Evolutionary conservation across 2,797 vertebrate genomes (phyloP).

Genomic region (Pelochelys cantorii): DNA sequence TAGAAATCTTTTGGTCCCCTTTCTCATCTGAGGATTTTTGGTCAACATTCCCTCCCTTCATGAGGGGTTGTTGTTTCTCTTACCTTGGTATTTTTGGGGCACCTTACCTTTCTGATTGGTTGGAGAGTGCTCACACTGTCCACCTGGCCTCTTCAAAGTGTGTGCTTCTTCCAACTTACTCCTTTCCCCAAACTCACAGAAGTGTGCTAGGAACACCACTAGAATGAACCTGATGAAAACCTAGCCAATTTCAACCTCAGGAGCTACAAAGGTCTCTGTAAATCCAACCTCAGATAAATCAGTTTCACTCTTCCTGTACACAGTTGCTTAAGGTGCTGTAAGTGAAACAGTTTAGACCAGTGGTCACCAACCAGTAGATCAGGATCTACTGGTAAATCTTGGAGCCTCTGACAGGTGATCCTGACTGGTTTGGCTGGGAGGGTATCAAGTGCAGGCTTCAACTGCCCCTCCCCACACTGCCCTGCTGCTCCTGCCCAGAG

Average conservation of each 20-base stretch:
- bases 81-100: neutral
- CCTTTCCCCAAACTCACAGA: fast-evolving
- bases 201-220: fast-evolving
- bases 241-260: fast-evolving
- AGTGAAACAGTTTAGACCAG: neutral
- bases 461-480: too few relatives aligned
- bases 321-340: neutral
- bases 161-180: neutral
- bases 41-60: neutral
- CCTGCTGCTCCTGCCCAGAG: too few relatives aligned
- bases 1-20: neutral
- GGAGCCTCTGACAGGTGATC: too few relatives aligned
- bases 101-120: neutral
- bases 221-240: neutral
- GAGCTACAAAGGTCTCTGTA: fast-evolving
- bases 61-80: neutral
- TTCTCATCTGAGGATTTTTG: neutral
- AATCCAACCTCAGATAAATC: neutral
- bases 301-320: neutral
- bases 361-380: too few relatives aligned
- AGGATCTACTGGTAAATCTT: too few relatives aligned
- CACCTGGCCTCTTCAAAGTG: neutral
- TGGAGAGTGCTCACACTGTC: neutral
- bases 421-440: too few relatives aligned
- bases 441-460: too few relatives aligned